phyloP scores from a whole-genome alignment of 2,888 invertebrate species.

The Allygus modestus region DNA sequence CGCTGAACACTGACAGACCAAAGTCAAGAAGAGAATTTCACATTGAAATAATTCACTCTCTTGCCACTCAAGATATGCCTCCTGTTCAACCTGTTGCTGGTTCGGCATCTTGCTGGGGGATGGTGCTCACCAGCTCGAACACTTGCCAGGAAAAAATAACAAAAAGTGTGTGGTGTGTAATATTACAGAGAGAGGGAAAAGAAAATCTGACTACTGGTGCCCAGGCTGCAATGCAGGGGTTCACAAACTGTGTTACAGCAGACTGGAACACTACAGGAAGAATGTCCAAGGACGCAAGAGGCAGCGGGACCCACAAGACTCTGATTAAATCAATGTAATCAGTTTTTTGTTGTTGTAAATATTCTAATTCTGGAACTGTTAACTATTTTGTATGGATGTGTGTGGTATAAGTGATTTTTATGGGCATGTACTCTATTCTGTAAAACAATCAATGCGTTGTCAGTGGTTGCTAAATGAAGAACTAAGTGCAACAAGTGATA shows the following conservation, averaged over 20 bases:
- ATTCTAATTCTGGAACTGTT: too few species aligned
- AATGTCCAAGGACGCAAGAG: background rate
- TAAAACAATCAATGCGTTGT: too few species aligned
- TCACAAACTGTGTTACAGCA: background rate
- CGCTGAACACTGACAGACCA: conserved; percentile 43
- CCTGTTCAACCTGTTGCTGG: background rate
- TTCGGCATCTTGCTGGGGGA: background rate
- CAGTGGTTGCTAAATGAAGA: too few species aligned
- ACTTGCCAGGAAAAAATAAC: too few species aligned
- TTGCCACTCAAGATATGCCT: background rate
- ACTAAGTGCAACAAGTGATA: too few species aligned
- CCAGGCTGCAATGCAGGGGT: conserved; percentile 34
- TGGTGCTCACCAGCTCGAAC: background rate
- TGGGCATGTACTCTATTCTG: too few species aligned
- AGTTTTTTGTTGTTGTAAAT: too few species aligned
- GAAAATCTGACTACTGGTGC: conserved; percentile 23
- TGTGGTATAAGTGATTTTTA: too few species aligned
- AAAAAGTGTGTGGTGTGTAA: conserved; percentile 16
- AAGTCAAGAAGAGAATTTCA: background rate
- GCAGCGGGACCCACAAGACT: background rate
- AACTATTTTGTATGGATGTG: too few species aligned
- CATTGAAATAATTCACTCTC: background rate
- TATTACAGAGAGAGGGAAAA: background rate
- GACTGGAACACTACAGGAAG: background rate
- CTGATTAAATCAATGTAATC: conserved; percentile 15